Evolutionary conservation across 1,140 invertebrate genomes (phyloP).

Genomic region (Pristionchus pacificus): DNA sequence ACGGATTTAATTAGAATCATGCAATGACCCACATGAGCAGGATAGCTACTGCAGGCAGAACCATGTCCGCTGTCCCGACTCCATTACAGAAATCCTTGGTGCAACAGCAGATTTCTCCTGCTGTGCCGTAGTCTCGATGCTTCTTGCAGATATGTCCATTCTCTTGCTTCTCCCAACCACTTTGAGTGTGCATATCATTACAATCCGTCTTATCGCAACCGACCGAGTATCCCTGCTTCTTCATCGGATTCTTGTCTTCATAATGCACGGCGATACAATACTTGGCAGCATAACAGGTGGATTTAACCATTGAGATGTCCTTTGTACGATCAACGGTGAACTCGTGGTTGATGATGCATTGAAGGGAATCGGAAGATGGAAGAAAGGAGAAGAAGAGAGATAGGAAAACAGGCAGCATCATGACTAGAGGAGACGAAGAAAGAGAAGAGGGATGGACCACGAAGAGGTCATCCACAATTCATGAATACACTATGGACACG

Average conservation of each 20-base stretch:
- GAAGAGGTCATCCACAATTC: slow-evolving; percentile 14
- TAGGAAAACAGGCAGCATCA: too few species aligned
- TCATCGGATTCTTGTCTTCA: slow-evolving; percentile 14
- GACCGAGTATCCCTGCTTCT: slow-evolving; percentile 30
- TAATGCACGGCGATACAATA: background rate
- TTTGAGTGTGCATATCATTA: slow-evolving; percentile 13
- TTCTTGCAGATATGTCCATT: slow-evolving; percentile 16
- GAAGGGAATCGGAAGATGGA: slow-evolving; percentile 16
- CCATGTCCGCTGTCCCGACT: background rate
- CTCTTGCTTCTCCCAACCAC: slow-evolving; percentile 13
- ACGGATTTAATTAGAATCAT: too few species aligned
- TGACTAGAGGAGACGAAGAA: slow-evolving; percentile 11
- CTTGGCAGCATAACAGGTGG: slow-evolving; percentile 19
- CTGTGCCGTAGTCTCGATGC: slow-evolving; percentile 32
- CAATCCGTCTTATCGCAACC: slow-evolving; percentile 37
- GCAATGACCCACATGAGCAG: too few species aligned
- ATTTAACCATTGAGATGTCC: slow-evolving; percentile 14
- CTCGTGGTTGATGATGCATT: slow-evolving; percentile 25
- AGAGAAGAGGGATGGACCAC: slow-evolving; percentile 6
- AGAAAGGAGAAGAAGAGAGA: too few species aligned
- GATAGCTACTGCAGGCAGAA: too few species aligned
- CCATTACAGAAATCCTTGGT: slow-evolving; percentile 27
- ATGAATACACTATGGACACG: slow-evolving; percentile 22
- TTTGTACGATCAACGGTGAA: slow-evolving; percentile 24
- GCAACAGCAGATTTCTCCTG: slow-evolving; percentile 36